phyloP scores from a whole-genome alignment of 2,888 invertebrate genomes.

The Aproaerema taeniolella region DNA sequence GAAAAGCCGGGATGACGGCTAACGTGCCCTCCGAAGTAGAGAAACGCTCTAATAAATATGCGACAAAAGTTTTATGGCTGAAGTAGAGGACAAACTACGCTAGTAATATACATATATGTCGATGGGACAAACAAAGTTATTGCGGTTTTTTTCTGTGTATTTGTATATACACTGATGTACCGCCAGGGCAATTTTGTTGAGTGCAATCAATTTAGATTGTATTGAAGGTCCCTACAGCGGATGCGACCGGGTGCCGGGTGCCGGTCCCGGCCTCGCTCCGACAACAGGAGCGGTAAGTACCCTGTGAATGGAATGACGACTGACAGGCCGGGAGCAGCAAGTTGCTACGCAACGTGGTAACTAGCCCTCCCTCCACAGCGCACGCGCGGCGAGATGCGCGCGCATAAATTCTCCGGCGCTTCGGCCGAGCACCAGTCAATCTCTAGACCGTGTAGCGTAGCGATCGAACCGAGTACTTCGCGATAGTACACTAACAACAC shows the following conservation, averaged over 20 bases:
- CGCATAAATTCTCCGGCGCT: constrained; percentile 63
- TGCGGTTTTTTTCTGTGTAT: no score
- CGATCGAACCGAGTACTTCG: constrained; percentile 38
- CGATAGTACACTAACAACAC: constrained; percentile 23
- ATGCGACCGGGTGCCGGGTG: neutral
- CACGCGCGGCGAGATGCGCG: constrained; percentile 64
- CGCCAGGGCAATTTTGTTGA: no score
- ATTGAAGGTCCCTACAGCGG: neutral
- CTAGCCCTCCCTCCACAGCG: constrained; percentile 54
- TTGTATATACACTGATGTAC: no score
- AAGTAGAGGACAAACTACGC: no score
- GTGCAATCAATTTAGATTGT: no score
- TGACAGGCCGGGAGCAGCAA: neutral
- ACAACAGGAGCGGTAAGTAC: constrained; percentile 16
- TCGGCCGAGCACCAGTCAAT: constrained; percentile 60
- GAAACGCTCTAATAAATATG: no score
- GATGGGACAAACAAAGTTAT: no score
- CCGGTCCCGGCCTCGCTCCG: neutral
- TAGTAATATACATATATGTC: no score
- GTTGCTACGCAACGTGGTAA: constrained; percentile 19
- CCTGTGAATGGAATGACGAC: constrained; percentile 22
- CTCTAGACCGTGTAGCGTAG: constrained; percentile 40
- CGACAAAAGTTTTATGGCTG: no score
- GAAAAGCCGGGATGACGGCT: no score
- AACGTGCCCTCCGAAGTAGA: no score